A percentile compares a stretch with the other conserved stretches of the same genome.
These are phyloP conservation scores for Barnardius zonarius DNA, from an alignment of 2,113 vertebrate species.

Conservation along the genomic window DNA sequence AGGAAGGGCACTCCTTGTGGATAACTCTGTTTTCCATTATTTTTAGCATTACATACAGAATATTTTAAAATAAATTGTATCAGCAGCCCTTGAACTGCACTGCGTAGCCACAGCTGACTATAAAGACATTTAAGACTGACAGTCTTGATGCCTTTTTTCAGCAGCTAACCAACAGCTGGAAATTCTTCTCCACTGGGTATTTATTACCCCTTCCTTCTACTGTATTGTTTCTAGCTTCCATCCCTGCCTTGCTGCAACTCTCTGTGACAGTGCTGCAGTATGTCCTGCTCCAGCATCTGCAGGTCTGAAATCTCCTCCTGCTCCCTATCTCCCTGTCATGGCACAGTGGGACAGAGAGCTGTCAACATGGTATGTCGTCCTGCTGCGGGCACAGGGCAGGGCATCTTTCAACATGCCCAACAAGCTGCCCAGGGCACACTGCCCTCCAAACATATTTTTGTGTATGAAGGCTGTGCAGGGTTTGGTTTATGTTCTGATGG, in stretches of 20 bases:
- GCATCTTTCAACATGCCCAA: not conserved
- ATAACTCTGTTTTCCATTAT: constrained; percentile 12
- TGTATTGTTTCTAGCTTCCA: not conserved
- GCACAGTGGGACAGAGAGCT: not conserved
- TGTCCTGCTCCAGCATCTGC: not conserved
- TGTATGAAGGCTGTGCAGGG: not conserved
- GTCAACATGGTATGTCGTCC: rapidly evolving
- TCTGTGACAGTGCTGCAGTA: not conserved
- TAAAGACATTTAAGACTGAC: not conserved
- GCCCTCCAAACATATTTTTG: not conserved
- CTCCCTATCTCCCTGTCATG: not conserved
- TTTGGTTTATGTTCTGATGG: not conserved
- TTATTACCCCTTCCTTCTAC: not conserved
- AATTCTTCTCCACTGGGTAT: not conserved
- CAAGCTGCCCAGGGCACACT: not conserved
- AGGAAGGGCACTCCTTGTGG: not conserved
- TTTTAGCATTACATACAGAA: constrained; percentile 10
- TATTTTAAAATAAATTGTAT: not conserved
- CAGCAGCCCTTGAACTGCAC: not conserved
- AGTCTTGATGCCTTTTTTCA: not conserved
- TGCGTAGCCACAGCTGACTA: not conserved
- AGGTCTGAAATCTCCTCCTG: not conserved
- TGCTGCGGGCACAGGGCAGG: not conserved
- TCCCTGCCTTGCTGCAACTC: not conserved
- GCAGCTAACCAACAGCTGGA: not conserved